Percentiles rank a stretch among this genome's conserved stretches.
Conservation (phyloP, 1,140 invertebrate species). For the Melipona quadrifasciata region DNA sequence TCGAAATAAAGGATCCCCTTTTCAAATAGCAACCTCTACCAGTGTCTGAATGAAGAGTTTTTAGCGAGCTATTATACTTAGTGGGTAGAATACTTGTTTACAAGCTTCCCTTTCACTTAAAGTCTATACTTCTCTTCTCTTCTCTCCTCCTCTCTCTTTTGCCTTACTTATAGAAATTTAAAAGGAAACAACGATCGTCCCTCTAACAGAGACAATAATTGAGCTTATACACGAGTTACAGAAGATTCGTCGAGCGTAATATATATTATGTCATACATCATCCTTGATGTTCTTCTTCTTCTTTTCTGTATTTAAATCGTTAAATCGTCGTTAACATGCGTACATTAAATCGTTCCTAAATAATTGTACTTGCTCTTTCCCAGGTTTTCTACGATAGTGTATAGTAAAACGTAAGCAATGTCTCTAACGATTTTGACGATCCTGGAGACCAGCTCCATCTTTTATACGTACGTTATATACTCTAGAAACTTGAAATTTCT, state of each 20-base stretch:
- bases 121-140: neutral
- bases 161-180: neutral
- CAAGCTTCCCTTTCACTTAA: neutral
- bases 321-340: neutral
- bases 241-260: conserved; percentile 1
- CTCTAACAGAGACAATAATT: conserved; percentile 12
- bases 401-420: conserved; percentile 50
- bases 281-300: neutral
- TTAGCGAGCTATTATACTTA: neutral
- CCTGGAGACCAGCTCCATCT: conserved; percentile 64
- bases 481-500: conserved; percentile 37
- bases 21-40: neutral
- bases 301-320: neutral
- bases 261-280: neutral
- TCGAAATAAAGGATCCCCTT: neutral
- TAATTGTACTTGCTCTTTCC: conserved; percentile 50
- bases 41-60: conserved; percentile 9
- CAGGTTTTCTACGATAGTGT: conserved; percentile 41
- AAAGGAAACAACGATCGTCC: conserved; percentile 19
- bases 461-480: conserved; percentile 28
- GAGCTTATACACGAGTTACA: conserved; percentile 27
- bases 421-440: conserved; percentile 53
- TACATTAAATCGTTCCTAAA: conserved; percentile 33
- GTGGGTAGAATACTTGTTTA: conserved; percentile 12
- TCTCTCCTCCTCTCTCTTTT: neutral